Evolutionary conservation across 2,113 vertebrate genomes (phyloP).

Genomic region (Amphilophus citrinellus): DNA sequence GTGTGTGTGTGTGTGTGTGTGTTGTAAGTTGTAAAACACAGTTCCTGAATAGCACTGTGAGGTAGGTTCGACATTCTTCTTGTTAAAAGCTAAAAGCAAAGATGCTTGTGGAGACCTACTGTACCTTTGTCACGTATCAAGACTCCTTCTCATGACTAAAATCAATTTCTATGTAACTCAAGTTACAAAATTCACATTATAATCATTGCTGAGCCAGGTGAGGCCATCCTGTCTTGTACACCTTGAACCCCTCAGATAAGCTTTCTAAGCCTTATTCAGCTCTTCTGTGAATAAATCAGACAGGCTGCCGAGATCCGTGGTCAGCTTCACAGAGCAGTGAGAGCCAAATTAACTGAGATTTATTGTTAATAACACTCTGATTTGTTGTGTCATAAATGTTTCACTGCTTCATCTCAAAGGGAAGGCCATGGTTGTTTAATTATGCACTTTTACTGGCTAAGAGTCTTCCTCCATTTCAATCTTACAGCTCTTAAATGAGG

Average conservation of each 20-base stretch:
- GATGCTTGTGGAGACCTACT: background rate
- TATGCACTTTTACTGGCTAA: background rate
- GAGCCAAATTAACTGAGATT: slow-evolving; percentile 26
- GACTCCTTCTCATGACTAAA: background rate
- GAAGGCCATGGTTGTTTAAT: background rate
- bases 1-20: too few species aligned
- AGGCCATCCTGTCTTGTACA: background rate
- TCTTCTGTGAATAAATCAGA: background rate
- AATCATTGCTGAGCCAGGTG: background rate
- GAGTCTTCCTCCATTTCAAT: background rate
- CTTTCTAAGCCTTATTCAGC: background rate
- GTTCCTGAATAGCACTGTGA: too few species aligned
- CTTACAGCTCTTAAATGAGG: background rate
- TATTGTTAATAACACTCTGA: slow-evolving; percentile 34
- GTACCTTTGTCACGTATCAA: background rate
- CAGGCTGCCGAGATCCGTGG: slow-evolving; percentile 7
- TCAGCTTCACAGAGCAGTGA: background rate
- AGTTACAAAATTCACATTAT: background rate
- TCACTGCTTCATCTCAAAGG: background rate
- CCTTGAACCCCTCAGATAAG: background rate
- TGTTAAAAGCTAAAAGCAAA: too few species aligned
- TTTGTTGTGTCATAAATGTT: slow-evolving; percentile 9
- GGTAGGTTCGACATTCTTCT: too few species aligned
- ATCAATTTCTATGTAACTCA: background rate
- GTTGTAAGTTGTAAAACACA: too few species aligned